Base-by-base conservation (phyloP, 2,113 vertebrate species). In the Eidolon helvum region DNA sequence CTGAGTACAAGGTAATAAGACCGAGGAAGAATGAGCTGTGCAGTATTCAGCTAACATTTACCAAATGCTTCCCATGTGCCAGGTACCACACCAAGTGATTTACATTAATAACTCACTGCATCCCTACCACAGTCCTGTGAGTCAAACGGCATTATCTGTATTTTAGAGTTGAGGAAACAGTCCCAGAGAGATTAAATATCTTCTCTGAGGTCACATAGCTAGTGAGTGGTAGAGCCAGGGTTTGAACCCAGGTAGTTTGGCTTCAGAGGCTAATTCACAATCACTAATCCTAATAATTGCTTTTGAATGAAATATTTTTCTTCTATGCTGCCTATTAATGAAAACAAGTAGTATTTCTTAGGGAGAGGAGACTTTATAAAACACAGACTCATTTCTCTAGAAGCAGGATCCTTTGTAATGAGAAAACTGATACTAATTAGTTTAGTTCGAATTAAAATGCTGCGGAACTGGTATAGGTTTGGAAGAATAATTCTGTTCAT, bases 381-480 rank as follows among this genome's bases (percentile, higher is more conserved):
- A 66, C 11, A 53, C 19, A 53, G 11, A 74, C 35, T 87, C 55
- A 48, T 30, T 89, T 33, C 10, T 50, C 18, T 10, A 80, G 53
- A 35, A 61, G 28, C 3, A n/a, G 45, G 22, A 22, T n/a, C 3
- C 4, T 16, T 78, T n/a, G 12, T 18, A 86, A 33, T 11, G n/a
- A 85, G 89, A 87, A 94, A 80, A 59, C 10, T 3, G 53, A 78
- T 18, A 69, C 28, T 61, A 61, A 86, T 16, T 40, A 22, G 57
- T 85, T 95, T 28, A 45, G 71, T 63, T 26, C 35, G 50, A 71
- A 82, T 94, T 61, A 85, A 88, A 88, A 78, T 65, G 35, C 71
- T 0, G 0, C 48, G 66, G 59, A 84, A 16, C 10, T 18, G 26
- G 65, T 24, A 16, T 21, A 10, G 43, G 24, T 61, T 35, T 38